A percentile compares a stretch with the other conserved stretches of the same genome.
Conservation (phyloP, 2,113 vertebrate species). For the Balaeniceps rex region DNA sequence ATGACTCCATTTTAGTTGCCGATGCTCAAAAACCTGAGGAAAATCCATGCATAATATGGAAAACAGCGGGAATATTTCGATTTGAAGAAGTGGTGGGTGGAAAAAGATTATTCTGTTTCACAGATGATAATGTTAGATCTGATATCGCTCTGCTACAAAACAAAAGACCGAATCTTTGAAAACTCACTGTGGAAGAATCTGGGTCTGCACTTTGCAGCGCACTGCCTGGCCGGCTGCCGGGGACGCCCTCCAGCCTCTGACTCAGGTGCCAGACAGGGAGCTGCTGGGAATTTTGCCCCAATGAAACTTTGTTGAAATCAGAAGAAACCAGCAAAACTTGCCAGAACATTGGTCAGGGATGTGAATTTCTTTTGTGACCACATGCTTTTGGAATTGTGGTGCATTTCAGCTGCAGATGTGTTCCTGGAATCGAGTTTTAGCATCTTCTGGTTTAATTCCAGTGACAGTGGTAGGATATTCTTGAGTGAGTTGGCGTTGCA, state of each 20-base stretch:
- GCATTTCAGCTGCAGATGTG: neutral
- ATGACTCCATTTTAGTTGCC: neutral
- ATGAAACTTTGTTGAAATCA: neutral
- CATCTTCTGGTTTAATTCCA: neutral
- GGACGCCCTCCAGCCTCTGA: neutral
- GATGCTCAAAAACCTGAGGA: neutral
- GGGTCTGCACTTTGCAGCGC: neutral
- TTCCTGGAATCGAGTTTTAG: neutral
- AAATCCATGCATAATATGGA: neutral
- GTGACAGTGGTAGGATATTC: neutral
- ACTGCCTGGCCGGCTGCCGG: neutral
- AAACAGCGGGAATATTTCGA: neutral
- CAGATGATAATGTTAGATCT: neutral
- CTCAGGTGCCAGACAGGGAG: neutral
- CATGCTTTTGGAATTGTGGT: neutral
- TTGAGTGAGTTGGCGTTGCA: neutral
- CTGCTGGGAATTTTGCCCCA: neutral
- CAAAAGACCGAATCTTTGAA: neutral
- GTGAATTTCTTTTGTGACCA: neutral
- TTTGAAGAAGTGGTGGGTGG: neutral
- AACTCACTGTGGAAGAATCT: neutral
- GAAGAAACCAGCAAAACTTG: neutral
- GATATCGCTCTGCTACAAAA: neutral
- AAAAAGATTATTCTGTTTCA: neutral
- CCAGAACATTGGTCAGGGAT: neutral